Percentiles rank a stretch among this genome's conserved stretches.
phyloP scores from a whole-genome alignment of 2,113 vertebrate species.

The Ammodytes marinus region DNA sequence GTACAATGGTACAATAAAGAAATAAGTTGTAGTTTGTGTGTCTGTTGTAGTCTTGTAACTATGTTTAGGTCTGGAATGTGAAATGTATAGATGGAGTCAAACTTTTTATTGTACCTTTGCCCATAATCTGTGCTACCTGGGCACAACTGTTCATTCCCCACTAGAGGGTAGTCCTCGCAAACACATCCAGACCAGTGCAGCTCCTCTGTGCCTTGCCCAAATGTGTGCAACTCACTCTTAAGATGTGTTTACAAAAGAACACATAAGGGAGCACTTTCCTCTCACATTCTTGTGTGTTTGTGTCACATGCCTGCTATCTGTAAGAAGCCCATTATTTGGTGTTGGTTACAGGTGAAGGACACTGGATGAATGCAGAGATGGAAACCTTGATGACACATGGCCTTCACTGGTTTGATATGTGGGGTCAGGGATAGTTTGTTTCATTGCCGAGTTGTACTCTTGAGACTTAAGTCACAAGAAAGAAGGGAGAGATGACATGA shows the following conservation, averaged over 20 bases:
- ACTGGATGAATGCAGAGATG: background rate
- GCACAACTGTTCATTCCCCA: slow-evolving; percentile 45
- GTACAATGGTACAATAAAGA: slow-evolving; percentile 76
- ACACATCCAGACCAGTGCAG: background rate
- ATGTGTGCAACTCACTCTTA: slow-evolving; percentile 1
- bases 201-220: background rate
- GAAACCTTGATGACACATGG: background rate
- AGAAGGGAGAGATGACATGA: no score
- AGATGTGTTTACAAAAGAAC: slow-evolving; percentile 18
- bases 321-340: background rate
- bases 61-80: background rate
- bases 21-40: slow-evolving; percentile 35
- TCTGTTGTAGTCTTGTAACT: slow-evolving; percentile 26
- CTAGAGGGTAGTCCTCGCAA: slow-evolving; percentile 71
- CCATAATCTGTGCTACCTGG: background rate
- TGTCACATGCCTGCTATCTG: slow-evolving; percentile 33
- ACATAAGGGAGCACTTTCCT: slow-evolving; percentile 54
- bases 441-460: background rate
- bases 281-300: slow-evolving; percentile 31
- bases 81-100: background rate
- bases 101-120: no score
- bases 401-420: background rate
- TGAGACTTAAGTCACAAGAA: background rate
- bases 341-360: slow-evolving; percentile 39
- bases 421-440: background rate